Evolutionary conservation across 2,113 vertebrate species (phyloP).

Genomic region (Tonatia bakeri): DNA sequence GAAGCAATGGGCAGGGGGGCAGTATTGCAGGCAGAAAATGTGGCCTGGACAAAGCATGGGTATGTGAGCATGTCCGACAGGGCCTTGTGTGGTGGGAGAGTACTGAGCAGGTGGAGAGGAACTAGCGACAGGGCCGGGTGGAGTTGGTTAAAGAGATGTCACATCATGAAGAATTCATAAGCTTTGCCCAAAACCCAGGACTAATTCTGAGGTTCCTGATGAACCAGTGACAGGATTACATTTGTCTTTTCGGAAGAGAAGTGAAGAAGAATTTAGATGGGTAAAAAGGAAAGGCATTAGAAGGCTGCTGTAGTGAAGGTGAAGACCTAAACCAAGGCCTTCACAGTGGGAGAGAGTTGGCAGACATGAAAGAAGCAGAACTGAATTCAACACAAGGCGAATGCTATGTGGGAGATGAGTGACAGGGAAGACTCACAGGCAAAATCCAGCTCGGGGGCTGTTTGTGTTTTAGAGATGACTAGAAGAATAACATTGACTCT

Average conservation of each 20-base stretch:
- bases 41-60: not conserved
- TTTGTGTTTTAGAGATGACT: not conserved
- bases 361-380: not conserved
- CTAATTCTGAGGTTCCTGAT: not conserved
- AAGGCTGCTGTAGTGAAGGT: not conserved
- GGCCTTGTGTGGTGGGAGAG: not conserved
- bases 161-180: not conserved
- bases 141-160: no score
- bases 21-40: not conserved
- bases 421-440: not conserved
- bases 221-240: not conserved
- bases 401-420: not conserved
- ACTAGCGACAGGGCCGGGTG: not conserved
- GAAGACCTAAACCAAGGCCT: not conserved
- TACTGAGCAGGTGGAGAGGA: not conserved
- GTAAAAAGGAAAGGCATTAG: not conserved
- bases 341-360: not conserved
- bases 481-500: not conserved
- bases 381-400: not conserved
- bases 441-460: not conserved
- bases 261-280: not conserved
- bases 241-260: not conserved
- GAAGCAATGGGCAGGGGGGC: fast-evolving
- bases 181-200: not conserved
- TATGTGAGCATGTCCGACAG: not conserved